Evolutionary conservation across 2,888 invertebrate genomes (phyloP), one percentile per base, ranked within the genome.

Genomic region (Alviniconcha strummeri): DNA sequence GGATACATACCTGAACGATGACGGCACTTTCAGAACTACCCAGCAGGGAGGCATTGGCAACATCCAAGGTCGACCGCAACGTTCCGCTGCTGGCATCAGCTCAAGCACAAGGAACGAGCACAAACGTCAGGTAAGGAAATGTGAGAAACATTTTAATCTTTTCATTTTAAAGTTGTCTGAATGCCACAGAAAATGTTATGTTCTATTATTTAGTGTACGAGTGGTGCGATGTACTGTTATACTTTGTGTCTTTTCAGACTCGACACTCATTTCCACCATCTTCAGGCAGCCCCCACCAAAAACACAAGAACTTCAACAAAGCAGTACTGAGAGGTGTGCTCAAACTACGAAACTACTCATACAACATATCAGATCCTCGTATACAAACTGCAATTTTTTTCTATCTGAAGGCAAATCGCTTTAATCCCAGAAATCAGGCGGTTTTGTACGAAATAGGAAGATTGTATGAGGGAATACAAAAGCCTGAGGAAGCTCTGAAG

Each of bases 381-480:
- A 80, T 80, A n/a, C 36, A 80, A 52, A 69, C n/a, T 17, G 81
- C 81, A 8, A n/a, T n/a, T n/a, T n/a, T n/a, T n/a, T n/a, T 56
- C 60, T 81, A 13, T 74, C 52, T n/a, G 17, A 60, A 57, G 55
- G 72, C n/a, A 4, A 15, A 15, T 17, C 17, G 36, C 6, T 7
- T 72, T 5, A 81, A 74, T 54, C 81, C 81, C 17, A 11, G 1
- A 7, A 81, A 81, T n/a, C 1, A 5, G 7, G 2, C 9, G 9
- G n/a, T 74, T 15, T 57, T 74, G 57, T 74, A 19, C 36, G 81
- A 81, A 57, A 74, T 55, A 19, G 81, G 81, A 9, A 11, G 19
- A 57, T 13, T 81, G 81, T 81, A 74, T 19, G 69, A 81, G 56
- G 57, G 74, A 57, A 72, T 81, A 56, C 5, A 13, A 9, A 60